A percentile compares a stretch with the other conserved stretches of the same genome.
phyloP scores from a whole-genome alignment of 2,113 vertebrate species.

The Eretmochelys imbricata region DNA sequence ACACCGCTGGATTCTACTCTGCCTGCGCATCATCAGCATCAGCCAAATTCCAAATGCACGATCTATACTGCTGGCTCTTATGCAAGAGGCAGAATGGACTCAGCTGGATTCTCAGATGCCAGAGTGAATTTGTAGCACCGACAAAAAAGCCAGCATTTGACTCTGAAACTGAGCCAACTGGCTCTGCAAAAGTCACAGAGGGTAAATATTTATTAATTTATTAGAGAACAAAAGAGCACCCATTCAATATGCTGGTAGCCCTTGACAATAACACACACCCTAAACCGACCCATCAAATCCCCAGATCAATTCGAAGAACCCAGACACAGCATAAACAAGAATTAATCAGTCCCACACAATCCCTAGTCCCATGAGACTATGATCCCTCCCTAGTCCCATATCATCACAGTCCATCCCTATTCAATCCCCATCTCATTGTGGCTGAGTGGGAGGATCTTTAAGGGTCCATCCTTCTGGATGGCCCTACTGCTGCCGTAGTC shows the following conservation, averaged over 20 bases:
- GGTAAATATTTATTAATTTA: not conserved
- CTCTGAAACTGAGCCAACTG: not conserved
- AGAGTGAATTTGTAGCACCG: accelerated
- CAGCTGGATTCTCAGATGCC: not conserved
- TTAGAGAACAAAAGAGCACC: not conserved
- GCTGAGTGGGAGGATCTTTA: too few relatives aligned
- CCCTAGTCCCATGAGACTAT: too few relatives aligned
- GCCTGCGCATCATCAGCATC: not conserved
- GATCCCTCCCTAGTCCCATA: too few relatives aligned
- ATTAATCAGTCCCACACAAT: too few relatives aligned
- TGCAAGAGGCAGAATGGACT: not conserved
- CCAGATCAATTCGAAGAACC: too few relatives aligned
- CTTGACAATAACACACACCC: not conserved
- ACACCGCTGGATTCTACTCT: not conserved
- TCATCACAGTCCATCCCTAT: too few relatives aligned
- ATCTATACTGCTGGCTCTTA: not conserved
- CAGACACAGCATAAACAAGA: too few relatives aligned
- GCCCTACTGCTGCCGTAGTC: too few relatives aligned
- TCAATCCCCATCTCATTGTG: too few relatives aligned
- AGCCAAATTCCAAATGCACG: not conserved
- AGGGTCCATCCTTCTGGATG: too few relatives aligned
- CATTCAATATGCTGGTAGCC: not conserved
- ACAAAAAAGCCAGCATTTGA: constrained; percentile 8
- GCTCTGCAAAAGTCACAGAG: not conserved
- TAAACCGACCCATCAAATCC: not conserved